Base-by-base conservation (phyloP, 1,140 invertebrate species). In the Onthophagus taurus region DNA sequence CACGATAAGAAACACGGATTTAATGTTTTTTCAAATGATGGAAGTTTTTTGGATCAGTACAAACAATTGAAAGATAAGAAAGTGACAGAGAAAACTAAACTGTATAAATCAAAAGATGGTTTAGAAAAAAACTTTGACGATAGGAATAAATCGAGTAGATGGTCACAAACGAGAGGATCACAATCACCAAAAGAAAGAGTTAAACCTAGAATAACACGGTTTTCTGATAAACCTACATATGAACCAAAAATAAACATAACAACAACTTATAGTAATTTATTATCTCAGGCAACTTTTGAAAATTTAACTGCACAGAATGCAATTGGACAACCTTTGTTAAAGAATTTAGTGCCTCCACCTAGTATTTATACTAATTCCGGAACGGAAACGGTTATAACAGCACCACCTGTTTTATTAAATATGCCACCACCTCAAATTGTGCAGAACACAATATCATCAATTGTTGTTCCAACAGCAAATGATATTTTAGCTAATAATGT, bases 11-110 rank as follows among this genome's bases (percentile, higher is more conserved):
- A 54, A 42, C 44, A 51, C 31, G 41, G 31, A 33, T 57, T 75
- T 29, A 83, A 83, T 63, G 67, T 79, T 36, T 88, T 87, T 63
- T 78, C 76, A 14, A 87, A 87, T 68, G 85, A 88, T 68, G 85
- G 85, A 4, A 83, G 78, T 52, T 88, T 88, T 58, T 65, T 88
- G 51, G 81, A 81, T 58, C 81, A 85, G 42, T 88, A 84, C 57
- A 83, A 79, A 52, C 80, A 78, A 59, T 70, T 85, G 46, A 69
- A 76, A 1, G 75, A 69, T 20, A 64, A 64, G 35, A 64, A 60
- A 44, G 16, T 50, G n/a, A 58, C 58, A 33, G 52, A 55, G 11
- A 63, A 60, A 44, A 51, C 44, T 11, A 60, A 60, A 47, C 51
- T 51, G 17, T 58, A 57, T 36, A 51, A 67, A 68, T 42, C 58